phyloP scores from a whole-genome alignment of 2,113 vertebrate species.

The Lepus timidus region DNA sequence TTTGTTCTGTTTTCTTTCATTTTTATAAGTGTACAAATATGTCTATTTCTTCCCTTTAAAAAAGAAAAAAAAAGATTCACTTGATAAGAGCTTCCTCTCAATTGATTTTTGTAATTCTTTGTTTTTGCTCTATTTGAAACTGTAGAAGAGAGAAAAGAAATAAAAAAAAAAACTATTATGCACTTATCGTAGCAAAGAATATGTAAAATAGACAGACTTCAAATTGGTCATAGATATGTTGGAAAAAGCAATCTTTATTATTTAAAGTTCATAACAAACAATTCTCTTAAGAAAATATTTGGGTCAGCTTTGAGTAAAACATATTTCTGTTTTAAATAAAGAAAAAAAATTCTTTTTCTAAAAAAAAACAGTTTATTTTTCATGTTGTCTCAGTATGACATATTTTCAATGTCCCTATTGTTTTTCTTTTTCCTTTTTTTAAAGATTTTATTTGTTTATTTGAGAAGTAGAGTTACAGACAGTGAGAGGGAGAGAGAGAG shows the following conservation, averaged over 20 bases:
- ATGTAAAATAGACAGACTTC: background rate
- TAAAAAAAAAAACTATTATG: background rate
- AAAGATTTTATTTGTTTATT: no score
- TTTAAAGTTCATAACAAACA: constrained; percentile 13
- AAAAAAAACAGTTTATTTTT: background rate
- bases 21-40: background rate
- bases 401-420: background rate
- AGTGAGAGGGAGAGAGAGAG: no score
- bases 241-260: background rate
- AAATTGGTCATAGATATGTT: background rate
- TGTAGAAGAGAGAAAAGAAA: background rate
- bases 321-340: background rate
- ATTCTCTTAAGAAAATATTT: background rate
- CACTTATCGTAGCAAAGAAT: background rate
- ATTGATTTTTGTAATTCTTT: background rate
- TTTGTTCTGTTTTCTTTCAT: background rate
- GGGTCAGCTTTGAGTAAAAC: background rate
- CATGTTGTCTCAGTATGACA: background rate
- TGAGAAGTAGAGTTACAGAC: no score
- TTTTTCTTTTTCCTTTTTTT: no score
- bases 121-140: background rate
- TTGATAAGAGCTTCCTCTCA: background rate
- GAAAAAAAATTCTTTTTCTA: background rate
- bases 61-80: background rate
- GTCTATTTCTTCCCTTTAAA: background rate